Percentiles rank a stretch among this genome's conserved stretches.
These are phyloP conservation scores for Physella acuta DNA, from an alignment of 1,140 invertebrate genomes.

Conservation along the genomic window DNA sequence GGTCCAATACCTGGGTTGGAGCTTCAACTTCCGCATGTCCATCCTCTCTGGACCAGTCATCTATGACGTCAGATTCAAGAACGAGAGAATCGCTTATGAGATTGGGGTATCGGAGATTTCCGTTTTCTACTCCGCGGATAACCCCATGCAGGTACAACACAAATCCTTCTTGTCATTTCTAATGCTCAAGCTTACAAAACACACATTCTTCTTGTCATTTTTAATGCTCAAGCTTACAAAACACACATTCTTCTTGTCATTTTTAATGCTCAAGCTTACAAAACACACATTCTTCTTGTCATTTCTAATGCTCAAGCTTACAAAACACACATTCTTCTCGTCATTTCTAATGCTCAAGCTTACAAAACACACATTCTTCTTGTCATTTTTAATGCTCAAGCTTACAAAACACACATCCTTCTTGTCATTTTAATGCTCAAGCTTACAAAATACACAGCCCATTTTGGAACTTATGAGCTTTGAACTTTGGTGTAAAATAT, in stretches of 20 bases:
- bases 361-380: too few relatives aligned
- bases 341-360: too few relatives aligned
- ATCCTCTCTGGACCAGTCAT: slow-evolving; percentile 39
- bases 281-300: neutral
- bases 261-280: neutral
- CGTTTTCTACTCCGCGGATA: slow-evolving; percentile 43
- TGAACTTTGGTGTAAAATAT: neutral
- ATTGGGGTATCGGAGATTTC: slow-evolving; percentile 42
- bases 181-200: neutral
- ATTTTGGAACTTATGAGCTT: neutral
- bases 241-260: neutral
- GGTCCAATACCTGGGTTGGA: slow-evolving; percentile 47
- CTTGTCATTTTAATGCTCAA: neutral
- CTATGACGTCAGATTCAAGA: slow-evolving; percentile 39
- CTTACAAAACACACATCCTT: too few relatives aligned
- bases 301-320: neutral
- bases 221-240: neutral
- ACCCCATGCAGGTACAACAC: slow-evolving; percentile 32
- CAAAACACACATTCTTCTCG: too few relatives aligned
- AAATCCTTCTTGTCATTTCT: slow-evolving; percentile 5
- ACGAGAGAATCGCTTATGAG: slow-evolving; percentile 24
- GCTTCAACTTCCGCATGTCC: slow-evolving; percentile 47
- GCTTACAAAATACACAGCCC: neutral
- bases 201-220: neutral
- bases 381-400: too few relatives aligned